Conservation (phyloP, 2,113 vertebrate species). For the Castor canadensis region DNA sequence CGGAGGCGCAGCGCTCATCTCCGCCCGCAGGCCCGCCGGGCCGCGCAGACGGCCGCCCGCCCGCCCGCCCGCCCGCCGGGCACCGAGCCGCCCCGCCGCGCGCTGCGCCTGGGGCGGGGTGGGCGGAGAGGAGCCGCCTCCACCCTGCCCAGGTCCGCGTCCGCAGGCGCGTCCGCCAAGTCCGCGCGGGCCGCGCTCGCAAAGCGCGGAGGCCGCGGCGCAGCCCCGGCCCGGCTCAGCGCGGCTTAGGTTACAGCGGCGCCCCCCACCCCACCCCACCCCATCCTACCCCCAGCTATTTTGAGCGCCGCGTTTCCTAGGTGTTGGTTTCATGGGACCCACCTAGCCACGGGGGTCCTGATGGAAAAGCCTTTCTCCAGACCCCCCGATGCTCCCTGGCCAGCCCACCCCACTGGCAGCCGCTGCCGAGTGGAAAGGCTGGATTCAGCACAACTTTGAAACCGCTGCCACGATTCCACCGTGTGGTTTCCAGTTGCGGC, state of each 20-base stretch:
- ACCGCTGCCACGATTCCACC: not conserved
- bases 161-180: not conserved
- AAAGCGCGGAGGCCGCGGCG: not conserved
- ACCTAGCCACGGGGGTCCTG: not conserved
- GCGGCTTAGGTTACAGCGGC: slow-evolving; percentile 56
- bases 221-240: not conserved
- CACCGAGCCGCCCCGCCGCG: slow-evolving; percentile 66
- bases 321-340: slow-evolving; percentile 40
- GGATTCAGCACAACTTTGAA: not conserved
- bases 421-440: not conserved
- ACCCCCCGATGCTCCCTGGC: not conserved
- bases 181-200: not conserved
- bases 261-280: not conserved
- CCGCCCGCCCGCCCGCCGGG: slow-evolving; percentile 68
- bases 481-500: not conserved
- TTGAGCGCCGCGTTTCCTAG: slow-evolving; percentile 57
- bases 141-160: slow-evolving; percentile 56
- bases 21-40: slow-evolving; percentile 63
- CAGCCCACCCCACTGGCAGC: not conserved
- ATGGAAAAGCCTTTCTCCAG: not conserved
- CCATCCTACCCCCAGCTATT: slow-evolving; percentile 23
- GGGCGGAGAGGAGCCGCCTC: slow-evolving; percentile 63
- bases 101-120: slow-evolving; percentile 72
- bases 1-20: slow-evolving; percentile 50
- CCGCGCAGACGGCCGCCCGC: slow-evolving; percentile 60